Base-by-base conservation (phyloP, 2,888 invertebrate species). In the Tyria jacobaeae region DNA sequence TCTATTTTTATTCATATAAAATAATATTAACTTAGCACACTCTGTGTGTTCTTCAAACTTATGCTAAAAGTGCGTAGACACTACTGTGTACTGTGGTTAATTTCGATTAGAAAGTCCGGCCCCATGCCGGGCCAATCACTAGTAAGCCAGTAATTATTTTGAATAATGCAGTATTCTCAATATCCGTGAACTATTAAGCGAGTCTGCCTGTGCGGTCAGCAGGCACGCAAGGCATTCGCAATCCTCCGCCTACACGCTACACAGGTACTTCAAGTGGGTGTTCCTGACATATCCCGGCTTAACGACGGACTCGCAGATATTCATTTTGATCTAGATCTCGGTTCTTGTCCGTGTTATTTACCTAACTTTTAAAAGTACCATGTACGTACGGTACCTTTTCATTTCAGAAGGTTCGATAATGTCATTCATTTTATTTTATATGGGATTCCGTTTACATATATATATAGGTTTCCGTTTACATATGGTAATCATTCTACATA, bases 221-320 rank as follows among this genome's bases (percentile, higher is more conserved):
- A 34, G 51, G 51, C 17, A 21, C 21, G 34, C 34, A 34, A 21
- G 51, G 35, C 35, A 51, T 24, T 17, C 12, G 17, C 34, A 35
- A 17, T 21, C 31, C 51, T 9, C 50, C 12, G 7, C 14, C 35
- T 9, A 35, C 35, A 35, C 12, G 21, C 44, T 21, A 21, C 24
- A 2, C 35, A 27, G 6, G 24, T 21, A 44, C 15, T 55, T 47
- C 44, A 14, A 31, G 21, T 12, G 41, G 21, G 27, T 44, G 51
- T 21, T 21, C 44, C 44, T 3, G 3, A 31, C 31, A 21, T 31
- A 21, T 47, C 31, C 27, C 55, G 24, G 31, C 27, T 27, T 44
- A 55, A 55, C 27, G 17, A 44, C 44, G n/a, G 55, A 47, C 31
- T 17, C 34, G 21, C 54, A 44, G 10, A 55, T 41, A 55, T 44